Conservation (phyloP, 2,888 invertebrate species). For the Hipparchia semele region DNA sequence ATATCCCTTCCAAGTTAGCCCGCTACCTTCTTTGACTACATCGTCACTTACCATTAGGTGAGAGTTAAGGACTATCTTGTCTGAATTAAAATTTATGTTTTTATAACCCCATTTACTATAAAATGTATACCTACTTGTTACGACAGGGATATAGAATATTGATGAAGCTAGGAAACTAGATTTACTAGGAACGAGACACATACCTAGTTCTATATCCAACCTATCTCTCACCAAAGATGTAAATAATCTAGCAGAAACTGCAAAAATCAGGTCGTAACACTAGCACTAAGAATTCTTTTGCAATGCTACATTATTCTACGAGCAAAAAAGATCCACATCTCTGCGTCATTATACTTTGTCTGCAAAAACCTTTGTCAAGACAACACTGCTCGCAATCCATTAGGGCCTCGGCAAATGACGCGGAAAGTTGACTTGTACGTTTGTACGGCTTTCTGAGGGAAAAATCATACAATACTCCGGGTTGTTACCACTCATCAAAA, state of each 20-base stretch:
- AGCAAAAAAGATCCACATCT: slow-evolving; percentile 46
- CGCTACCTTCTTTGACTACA: too few relatives aligned
- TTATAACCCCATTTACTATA: too few relatives aligned
- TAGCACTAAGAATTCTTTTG: slow-evolving; percentile 36
- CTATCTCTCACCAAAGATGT: slow-evolving; percentile 20
- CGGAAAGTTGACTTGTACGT: slow-evolving; percentile 71
- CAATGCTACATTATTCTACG: slow-evolving; percentile 44
- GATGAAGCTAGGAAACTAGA: too few relatives aligned
- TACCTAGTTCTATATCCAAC: neutral
- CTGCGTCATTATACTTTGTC: slow-evolving; percentile 49
- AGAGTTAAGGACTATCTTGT: too few relatives aligned
- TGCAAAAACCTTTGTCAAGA: slow-evolving; percentile 67
- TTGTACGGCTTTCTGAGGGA: slow-evolving; percentile 47
- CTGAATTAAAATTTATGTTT: too few relatives aligned
- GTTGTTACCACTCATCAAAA: slow-evolving; percentile 1
- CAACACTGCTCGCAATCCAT: slow-evolving; percentile 75
- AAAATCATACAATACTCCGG: slow-evolving; percentile 41
- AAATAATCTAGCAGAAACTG: slow-evolving; percentile 40
- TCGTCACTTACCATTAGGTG: too few relatives aligned
- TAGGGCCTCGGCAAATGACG: slow-evolving; percentile 74
- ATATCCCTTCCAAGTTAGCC: too few relatives aligned
- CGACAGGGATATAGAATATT: too few relatives aligned
- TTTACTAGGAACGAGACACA: neutral
- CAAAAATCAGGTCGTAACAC: slow-evolving; percentile 41
- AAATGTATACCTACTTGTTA: too few relatives aligned